These are phyloP conservation scores for Pontoporia blainvillei DNA, from an alignment of 2,113 vertebrate species.

Conservation along the genomic window DNA sequence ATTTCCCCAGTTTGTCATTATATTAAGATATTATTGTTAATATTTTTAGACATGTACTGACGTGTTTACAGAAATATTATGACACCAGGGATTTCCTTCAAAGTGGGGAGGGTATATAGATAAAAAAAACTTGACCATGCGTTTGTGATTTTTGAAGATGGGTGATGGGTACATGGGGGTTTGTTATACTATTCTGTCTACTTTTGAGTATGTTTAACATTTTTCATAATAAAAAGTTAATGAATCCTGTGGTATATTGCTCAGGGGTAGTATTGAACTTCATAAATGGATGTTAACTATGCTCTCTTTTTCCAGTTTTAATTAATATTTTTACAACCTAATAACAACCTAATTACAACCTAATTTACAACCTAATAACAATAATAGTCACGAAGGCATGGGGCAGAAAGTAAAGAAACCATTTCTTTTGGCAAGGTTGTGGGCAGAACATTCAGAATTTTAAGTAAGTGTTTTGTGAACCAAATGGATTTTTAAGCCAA, in stretches of 20 bases:
- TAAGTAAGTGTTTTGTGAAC: neutral
- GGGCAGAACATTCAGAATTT: neutral
- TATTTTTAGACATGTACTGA: neutral
- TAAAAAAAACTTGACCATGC: neutral
- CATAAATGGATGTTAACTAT: neutral
- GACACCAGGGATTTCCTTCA: neutral
- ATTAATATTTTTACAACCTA: neutral
- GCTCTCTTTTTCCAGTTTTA: neutral
- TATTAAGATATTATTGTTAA: neutral
- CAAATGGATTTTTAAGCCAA: neutral
- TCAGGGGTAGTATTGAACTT: neutral
- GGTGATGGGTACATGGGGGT: neutral
- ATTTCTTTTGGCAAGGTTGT: slow-evolving; percentile 3
- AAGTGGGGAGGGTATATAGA: neutral
- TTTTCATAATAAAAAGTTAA: slow-evolving; percentile 6
- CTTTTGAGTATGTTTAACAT: neutral
- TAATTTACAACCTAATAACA: neutral
- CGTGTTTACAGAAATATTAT: neutral
- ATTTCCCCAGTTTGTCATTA: neutral
- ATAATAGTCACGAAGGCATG: neutral
- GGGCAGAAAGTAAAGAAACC: neutral
- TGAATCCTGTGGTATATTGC: neutral
- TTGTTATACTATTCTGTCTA: neutral
- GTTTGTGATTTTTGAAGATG: neutral
- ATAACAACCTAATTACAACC: too few relatives aligned